Percentiles rank a stretch among this genome's conserved stretches.
phyloP scores from a whole-genome alignment of 2,797 vertebrate species.

The Threskiornis aethiopicus region DNA sequence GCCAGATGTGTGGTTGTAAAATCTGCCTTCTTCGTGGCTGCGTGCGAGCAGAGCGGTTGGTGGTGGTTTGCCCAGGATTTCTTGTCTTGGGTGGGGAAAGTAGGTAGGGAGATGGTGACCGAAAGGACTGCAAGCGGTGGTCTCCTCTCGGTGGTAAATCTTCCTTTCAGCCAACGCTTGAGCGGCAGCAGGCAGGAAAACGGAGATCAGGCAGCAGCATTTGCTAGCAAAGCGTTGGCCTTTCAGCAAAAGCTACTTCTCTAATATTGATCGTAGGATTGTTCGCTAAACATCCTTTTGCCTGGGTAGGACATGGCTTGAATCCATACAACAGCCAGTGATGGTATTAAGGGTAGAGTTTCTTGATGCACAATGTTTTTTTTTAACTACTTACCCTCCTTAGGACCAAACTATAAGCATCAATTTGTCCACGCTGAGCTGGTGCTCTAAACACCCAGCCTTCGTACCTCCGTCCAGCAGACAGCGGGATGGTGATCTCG shows the following conservation, averaged over 20 bases:
- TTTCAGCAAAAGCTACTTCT: not conserved
- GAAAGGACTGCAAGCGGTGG: not conserved
- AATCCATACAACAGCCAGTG: not conserved
- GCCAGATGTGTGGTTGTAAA: conserved; percentile 50
- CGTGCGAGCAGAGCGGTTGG: not conserved
- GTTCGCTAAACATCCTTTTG: not conserved
- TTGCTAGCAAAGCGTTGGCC: not conserved
- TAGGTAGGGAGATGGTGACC: not conserved
- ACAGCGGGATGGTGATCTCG: too few species aligned
- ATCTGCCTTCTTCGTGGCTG: not conserved
- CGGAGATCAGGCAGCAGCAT: not conserved
- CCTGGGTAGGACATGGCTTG: not conserved
- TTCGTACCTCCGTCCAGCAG: not conserved
- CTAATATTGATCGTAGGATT: not conserved
- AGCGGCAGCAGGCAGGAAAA: not conserved
- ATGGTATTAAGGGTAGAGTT: not conserved
- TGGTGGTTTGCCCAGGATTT: not conserved
- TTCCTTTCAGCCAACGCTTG: not conserved
- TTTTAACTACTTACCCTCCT: not conserved
- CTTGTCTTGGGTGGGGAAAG: not conserved
- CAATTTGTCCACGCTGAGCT: not conserved
- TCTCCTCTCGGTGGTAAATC: not conserved
- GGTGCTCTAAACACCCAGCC: not conserved
- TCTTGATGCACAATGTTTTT: not conserved
- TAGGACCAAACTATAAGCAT: not conserved